Conservation (phyloP, 2,797 vertebrate genomes). For the Anniella stebbinsi region DNA sequence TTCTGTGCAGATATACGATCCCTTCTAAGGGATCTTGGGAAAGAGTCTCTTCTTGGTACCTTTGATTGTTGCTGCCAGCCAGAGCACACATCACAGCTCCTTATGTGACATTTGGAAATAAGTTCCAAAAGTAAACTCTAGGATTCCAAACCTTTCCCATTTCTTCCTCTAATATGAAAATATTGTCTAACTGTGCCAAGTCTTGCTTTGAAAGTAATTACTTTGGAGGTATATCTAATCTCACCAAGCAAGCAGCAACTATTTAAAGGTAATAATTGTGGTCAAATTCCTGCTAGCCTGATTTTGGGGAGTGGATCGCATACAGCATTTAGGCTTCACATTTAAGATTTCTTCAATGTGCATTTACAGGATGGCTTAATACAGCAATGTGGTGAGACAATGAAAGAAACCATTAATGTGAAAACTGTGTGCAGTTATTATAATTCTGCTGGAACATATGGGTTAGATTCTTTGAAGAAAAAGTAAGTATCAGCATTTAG, state of each 20-base stretch:
- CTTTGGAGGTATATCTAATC: background rate
- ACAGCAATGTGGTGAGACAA: constrained; percentile 98
- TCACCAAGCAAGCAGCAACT: background rate
- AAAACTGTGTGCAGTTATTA: constrained; percentile 95
- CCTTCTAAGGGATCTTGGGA: background rate
- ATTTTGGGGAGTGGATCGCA: background rate
- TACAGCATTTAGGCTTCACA: background rate
- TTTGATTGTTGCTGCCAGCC: background rate
- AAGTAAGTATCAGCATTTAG: constrained; percentile 80
- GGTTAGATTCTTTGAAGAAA: constrained; percentile 94
- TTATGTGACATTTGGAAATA: background rate
- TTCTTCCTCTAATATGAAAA: background rate
- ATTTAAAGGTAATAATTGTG: background rate
- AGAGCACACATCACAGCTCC: background rate
- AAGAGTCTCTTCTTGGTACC: background rate
- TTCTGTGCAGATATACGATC: background rate
- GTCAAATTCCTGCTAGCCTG: background rate
- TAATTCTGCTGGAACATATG: constrained; percentile 90
- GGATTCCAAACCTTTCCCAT: background rate
- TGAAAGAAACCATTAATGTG: constrained; percentile 96
- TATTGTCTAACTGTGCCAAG: background rate
- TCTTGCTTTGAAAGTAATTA: background rate
- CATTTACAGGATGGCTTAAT: constrained; percentile 92
- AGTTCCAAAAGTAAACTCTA: background rate
- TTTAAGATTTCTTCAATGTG: constrained; percentile 4